Base-by-base conservation (phyloP, 2,113 vertebrate genomes). In the Baryphthengus martii region DNA sequence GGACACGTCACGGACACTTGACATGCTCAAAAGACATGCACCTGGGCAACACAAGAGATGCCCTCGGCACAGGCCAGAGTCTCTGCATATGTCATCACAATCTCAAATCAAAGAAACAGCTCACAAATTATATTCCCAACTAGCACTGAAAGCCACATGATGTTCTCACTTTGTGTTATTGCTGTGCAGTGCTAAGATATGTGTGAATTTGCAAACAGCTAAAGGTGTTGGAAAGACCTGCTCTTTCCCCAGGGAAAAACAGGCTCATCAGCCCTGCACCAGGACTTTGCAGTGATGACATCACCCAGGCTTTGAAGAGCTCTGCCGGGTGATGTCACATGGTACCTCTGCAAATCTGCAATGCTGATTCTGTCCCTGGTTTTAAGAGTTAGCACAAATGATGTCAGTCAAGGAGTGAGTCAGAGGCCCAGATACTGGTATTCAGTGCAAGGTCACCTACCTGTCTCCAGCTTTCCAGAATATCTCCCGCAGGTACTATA, bases 331-430 rank as follows among this genome's bases (percentile, higher is more conserved):
- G 85, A 94, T 88, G 80, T 83, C 91, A 84, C 79, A 49, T 42
- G 53, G 81, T 89, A 49, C 59, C 72, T 83, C 88, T 92, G 79
- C 80, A 88, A 86, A 74, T 39, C 92, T 94, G 90, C 85, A 92
- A 49, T 84, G 85, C 88, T 73, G 76, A 62, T 78, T 79, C 66
- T 88, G 53, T 78, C 53, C 65, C 47, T 50, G 28, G 49, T 75
- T 94, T 90, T 84, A 71, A 75, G 56, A 56, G 61, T 70, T 93
- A 44, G 73, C 13, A 49, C 33, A 75, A n/a, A 92, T 84, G 11
- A 42, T 49, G 23, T 78, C 66, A 75, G 83, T 79, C 80, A 70
- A 81, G 37, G 52, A 85, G 56, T 61, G 83, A 93, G 82, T 92
- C 88, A 93, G 86, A 88, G 31, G 11, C 68, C 76, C 50, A 58